A percentile compares a stretch with the other conserved stretches of the same genome.
Evolutionary conservation across 35 echinoderm and acorn worm species (phyloP).

Genomic region (Lytechinus variegatus): DNA sequence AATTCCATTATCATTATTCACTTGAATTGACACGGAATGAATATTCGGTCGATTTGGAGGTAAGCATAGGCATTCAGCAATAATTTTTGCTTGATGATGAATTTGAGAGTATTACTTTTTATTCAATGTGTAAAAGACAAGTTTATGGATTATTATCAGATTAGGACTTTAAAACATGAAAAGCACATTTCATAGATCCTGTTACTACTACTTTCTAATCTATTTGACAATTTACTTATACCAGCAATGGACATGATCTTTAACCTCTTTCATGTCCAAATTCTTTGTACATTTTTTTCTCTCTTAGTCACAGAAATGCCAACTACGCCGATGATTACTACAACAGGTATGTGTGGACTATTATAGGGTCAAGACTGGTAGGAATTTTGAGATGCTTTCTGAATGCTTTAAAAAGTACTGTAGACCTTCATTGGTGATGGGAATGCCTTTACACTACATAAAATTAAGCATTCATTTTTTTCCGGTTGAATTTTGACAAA

Average conservation of each 20-base stretch:
- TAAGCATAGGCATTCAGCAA: too few species aligned
- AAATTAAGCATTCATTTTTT: too few species aligned
- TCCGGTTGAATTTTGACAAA: too few species aligned
- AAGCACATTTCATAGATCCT: not conserved
- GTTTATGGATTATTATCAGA: too few species aligned
- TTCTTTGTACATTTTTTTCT: not conserved
- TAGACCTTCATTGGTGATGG: not conserved
- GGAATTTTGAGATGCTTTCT: not conserved
- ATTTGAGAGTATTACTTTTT: too few species aligned
- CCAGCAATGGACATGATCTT: too few species aligned
- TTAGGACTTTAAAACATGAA: not conserved
- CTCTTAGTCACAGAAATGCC: not conserved
- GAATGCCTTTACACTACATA: not conserved
- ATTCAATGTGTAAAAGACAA: too few species aligned
- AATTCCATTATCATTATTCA: too few species aligned
- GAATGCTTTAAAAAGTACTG: not conserved
- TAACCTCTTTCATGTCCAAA: not conserved
- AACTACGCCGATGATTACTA: constrained; percentile 16
- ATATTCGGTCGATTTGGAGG: too few species aligned
- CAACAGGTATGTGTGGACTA: not conserved
- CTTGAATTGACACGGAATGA: too few species aligned
- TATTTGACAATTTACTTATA: not conserved
- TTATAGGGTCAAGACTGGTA: not conserved
- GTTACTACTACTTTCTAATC: not conserved
- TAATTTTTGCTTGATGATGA: too few species aligned